A percentile compares a stretch with the other conserved stretches of the same genome.
phyloP scores from a whole-genome alignment of 64 coral and sea anemone species.

The Anthopleura sola region DNA sequence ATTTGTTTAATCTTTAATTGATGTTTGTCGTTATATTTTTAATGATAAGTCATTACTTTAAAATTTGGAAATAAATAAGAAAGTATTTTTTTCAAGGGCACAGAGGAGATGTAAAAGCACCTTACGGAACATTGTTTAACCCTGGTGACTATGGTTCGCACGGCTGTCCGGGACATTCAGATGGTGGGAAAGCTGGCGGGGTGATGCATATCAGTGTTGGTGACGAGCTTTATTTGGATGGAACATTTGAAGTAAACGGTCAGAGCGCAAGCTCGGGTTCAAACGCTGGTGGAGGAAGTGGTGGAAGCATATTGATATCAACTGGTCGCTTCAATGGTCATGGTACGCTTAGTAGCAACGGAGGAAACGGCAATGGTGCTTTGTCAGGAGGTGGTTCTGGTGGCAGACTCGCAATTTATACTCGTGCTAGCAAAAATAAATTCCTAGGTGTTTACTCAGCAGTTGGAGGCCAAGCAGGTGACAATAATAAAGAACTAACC shows the following conservation, averaged over 20 bases:
- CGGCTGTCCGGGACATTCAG: slow-evolving; percentile 51
- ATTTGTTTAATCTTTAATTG: too few species aligned
- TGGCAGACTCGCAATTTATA: slow-evolving; percentile 62
- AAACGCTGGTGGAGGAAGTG: slow-evolving; percentile 83
- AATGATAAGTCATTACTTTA: not conserved
- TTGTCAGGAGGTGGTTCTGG: slow-evolving; percentile 62
- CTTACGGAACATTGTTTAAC: slow-evolving; percentile 63
- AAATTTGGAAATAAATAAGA: not conserved
- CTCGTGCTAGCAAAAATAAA: slow-evolving; percentile 46
- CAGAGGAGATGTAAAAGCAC: slow-evolving; percentile 25
- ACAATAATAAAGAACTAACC: slow-evolving; percentile 37
- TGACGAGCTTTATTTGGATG: slow-evolving; percentile 79
- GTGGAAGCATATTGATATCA: slow-evolving; percentile 72
- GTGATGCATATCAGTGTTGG: slow-evolving; percentile 61
- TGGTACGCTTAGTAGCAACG: slow-evolving; percentile 67
- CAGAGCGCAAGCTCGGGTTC: slow-evolving; percentile 32
- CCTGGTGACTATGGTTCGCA: slow-evolving; percentile 61
- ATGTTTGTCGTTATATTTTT: too few species aligned
- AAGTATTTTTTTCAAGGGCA: slow-evolving; percentile 23
- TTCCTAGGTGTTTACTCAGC: slow-evolving; percentile 68
- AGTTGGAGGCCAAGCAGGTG: slow-evolving; percentile 58
- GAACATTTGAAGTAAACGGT: slow-evolving; percentile 48
- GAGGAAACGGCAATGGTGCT: slow-evolving; percentile 56
- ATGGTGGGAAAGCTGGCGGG: slow-evolving; percentile 79
- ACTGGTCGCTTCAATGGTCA: slow-evolving; percentile 68